Evolutionary conservation across 2,797 vertebrate genomes (phyloP), one percentile per base, ranked within the genome.

Genomic region (Furcifer pardalis): DNA sequence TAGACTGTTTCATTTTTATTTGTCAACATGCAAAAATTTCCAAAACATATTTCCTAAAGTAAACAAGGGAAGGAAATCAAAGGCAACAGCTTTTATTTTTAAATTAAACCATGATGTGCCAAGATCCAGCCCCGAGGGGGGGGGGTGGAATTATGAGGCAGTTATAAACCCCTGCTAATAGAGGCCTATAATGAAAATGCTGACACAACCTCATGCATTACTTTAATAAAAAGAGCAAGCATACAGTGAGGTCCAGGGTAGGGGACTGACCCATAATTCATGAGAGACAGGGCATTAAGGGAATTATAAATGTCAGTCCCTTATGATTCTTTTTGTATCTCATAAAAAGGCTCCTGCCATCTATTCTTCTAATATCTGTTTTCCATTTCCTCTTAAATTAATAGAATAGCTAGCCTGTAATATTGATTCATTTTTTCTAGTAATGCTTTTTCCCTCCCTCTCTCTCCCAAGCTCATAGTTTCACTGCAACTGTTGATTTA

Each of bases 371-470:
- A 91, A 80, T 90, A 89, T 89, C 84, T 92, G 68, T 65, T 91
- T 93, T 93, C 82, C 79, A 62, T 94, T 92, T 93, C 82, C 59
- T 91, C 87, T 88, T 87, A 89, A 90, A 90, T 91, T 88, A 92
- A 85, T 89, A 88, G 86, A 88, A 87, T 87, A 86, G 87, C 87
- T 87, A 42, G 52, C 87, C 88, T 56, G 12, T 89, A 84, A 84
- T 32, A 83, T 79, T 15, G 6, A 86, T 86, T 75, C 82, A 25
- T 56, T 87, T 89, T 91, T 90, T 76, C 73, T 81, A 65, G 59
- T 46, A 37, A 13, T 5, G 23, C 75, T 86, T 68, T 80, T 4
- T 56, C 52, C 21, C 52, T 56, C 52, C 21, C 52, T 56, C 52
- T 52, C 72, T 79, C 68, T 52, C 40, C 89, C 82, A 46, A 74